Evolutionary conservation across 2,797 vertebrate species (phyloP), one percentile per base, ranked within the genome.

Genomic region (Acanthornis magna): DNA sequence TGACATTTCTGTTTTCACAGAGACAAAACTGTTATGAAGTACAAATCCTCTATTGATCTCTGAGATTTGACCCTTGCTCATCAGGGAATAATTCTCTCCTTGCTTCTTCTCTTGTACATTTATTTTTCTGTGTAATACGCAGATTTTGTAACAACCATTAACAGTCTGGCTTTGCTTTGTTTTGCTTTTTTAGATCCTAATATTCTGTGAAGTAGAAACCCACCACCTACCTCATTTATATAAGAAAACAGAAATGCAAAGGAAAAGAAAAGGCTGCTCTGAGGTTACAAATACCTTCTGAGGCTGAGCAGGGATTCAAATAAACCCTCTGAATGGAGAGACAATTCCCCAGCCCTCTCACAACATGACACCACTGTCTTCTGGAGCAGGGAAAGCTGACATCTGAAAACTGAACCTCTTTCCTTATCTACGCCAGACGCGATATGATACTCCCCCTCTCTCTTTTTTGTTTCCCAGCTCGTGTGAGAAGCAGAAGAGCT

Each of bases 11-110:
- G 32, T 66, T 81, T 76, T 87, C 74, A 74, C 2, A 3, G 26
- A 83, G 38, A 93, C 71, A 92, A 89, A 89, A 79, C 53, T 27
- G 21, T 76, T 88, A 89, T 5, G 26, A 89, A 91, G n/a, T 72
- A 92, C 29, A 90, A 91, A 91, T 63, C 54, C 58, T 48, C 53
- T 77, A 92, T 20, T 89, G 71, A 95, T 92, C 48, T 72, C 47
- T 66, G 70, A 75, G 43, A 74, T 80, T 47, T 85, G 83, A 91
- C 50, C 45, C 47, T 73, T 85, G 42, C 9, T 70, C 26, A 60
- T 25, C 8, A 73, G 32, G 20, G 58, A 95, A 68, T 79, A 88
- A 73, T 68, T 68, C 21, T 57, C 17, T 45, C 57, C 62, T 75
- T 71, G 12, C 47, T 70, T 82, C 34, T 74, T 57, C 42, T 73